Evolutionary conservation across 2,113 vertebrate genomes (phyloP).

Genomic region (Talpa occidentalis): DNA sequence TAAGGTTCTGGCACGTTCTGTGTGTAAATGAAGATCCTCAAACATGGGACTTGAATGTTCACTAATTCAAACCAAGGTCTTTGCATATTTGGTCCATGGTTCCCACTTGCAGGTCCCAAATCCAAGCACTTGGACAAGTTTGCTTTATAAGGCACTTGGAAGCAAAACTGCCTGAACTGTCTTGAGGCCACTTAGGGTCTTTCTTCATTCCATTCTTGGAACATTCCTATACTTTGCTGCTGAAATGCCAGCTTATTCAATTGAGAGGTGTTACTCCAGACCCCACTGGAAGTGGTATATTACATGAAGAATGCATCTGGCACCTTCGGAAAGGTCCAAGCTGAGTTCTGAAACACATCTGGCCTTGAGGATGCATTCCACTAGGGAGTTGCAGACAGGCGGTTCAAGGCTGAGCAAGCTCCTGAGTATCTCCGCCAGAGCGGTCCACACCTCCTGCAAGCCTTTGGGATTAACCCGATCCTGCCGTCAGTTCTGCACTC

Average conservation of each 20-base stretch:
- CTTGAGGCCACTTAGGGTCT: background rate
- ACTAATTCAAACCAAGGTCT: background rate
- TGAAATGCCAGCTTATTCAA: background rate
- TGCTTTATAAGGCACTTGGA: background rate
- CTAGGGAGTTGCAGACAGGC: background rate
- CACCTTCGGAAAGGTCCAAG: background rate
- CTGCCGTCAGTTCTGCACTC: background rate
- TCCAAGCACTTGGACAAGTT: background rate
- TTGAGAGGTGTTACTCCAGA: background rate
- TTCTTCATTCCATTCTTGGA: background rate
- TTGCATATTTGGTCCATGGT: background rate
- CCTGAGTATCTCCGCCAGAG: background rate
- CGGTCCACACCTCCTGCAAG: background rate
- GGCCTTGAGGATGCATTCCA: background rate
- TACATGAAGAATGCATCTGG: fast-evolving
- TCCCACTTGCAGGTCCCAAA: background rate
- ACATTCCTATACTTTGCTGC: background rate
- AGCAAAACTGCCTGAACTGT: background rate
- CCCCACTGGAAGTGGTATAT: background rate
- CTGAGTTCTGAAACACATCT: background rate
- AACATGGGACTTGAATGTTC: background rate
- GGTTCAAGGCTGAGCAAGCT: background rate
- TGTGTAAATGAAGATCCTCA: background rate
- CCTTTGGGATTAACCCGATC: background rate
- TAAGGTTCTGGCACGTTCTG: background rate